Evolutionary conservation across 2,888 invertebrate genomes (phyloP).

Genomic region (Dasysyrphus tricinctus): DNA sequence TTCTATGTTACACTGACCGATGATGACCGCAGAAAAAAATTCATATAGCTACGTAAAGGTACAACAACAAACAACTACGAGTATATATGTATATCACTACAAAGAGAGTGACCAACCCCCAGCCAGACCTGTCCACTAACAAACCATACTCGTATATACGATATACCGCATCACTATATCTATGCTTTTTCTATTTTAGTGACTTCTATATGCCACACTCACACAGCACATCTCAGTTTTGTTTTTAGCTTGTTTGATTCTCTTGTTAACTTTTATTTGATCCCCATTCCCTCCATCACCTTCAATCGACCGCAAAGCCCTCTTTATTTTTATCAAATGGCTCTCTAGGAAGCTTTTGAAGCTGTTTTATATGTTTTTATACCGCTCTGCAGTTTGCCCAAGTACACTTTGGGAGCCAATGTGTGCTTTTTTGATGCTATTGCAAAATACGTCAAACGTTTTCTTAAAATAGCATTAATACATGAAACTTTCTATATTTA

Average conservation of each 20-base stretch:
- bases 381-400: neutral
- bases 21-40: slow-evolving; percentile 56
- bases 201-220: slow-evolving; percentile 9
- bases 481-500: neutral
- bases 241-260: slow-evolving; percentile 31
- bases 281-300: slow-evolving; percentile 4
- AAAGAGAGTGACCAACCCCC: slow-evolving; percentile 31
- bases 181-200: neutral
- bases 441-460: slow-evolving; percentile 49
- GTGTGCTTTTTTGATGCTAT: slow-evolving; percentile 15
- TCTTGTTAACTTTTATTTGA: slow-evolving; percentile 4
- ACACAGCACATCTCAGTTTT: slow-evolving; percentile 25
- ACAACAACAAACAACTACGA: slow-evolving; percentile 29
- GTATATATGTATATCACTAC: slow-evolving; percentile 51
- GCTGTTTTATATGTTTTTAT: neutral
- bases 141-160: neutral
- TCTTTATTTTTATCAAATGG: slow-evolving; percentile 29
- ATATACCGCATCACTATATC: too few species aligned
- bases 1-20: slow-evolving; percentile 62
- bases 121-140: neutral
- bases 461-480: slow-evolving; percentile 51
- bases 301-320: slow-evolving; percentile 26
- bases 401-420: neutral
- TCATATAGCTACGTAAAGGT: neutral
- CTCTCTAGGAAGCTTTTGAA: slow-evolving; percentile 4